Conservation (phyloP, 2,113 vertebrate genomes). For the Balaeniceps rex region DNA sequence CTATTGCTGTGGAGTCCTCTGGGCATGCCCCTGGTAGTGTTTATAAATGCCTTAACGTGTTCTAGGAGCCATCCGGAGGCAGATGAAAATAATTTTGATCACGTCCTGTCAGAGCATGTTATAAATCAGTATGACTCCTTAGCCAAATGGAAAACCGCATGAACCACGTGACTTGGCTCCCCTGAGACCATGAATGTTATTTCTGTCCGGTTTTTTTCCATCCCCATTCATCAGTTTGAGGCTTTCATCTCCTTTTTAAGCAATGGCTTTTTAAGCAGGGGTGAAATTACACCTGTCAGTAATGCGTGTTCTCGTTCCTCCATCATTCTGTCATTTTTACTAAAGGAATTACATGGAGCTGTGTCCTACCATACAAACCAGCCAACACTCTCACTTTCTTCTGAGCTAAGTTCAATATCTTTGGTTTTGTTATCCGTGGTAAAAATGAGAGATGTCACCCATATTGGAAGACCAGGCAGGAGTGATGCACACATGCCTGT, state of each 20-base stretch:
- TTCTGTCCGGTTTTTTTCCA: neutral
- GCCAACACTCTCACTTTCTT: neutral
- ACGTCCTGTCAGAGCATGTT: neutral
- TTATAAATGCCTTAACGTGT: neutral
- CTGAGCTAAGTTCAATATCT: neutral
- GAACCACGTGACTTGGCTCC: neutral
- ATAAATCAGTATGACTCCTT: conserved; percentile 37
- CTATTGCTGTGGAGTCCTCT: neutral
- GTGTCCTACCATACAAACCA: neutral
- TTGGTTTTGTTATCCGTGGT: neutral
- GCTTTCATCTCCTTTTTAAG: conserved; percentile 64
- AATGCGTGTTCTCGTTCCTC: neutral
- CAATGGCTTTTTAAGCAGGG: conserved; percentile 43
- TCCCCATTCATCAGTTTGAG: conserved; percentile 31
- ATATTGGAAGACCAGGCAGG: neutral
- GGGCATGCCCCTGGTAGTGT: neutral
- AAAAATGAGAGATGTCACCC: neutral
- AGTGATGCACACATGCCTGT: neutral
- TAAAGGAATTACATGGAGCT: neutral
- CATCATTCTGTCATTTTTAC: neutral
- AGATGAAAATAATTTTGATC: neutral
- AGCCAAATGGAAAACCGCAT: conserved; percentile 19
- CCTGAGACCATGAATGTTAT: neutral
- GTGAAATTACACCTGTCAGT: conserved; percentile 63
- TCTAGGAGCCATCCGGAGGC: neutral